Conservation (phyloP, 1,140 invertebrate species). For the Leptopilina boulardi region DNA sequence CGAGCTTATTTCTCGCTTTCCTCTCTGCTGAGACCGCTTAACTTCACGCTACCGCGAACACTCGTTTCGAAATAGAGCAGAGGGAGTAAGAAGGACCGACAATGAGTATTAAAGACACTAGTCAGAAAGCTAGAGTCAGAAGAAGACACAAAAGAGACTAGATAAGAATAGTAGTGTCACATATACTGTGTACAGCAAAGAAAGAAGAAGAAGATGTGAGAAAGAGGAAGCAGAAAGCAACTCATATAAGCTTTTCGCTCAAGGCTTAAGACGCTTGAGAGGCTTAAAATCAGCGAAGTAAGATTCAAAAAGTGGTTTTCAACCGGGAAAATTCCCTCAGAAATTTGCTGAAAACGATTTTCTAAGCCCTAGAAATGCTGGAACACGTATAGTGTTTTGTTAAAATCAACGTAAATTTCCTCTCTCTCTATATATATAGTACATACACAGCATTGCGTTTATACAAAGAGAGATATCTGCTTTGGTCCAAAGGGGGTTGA, state of each 20-base stretch:
- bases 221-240: conserved; percentile 28
- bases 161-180: not conserved
- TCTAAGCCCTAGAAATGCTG: conserved; percentile 25
- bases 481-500: conserved; percentile 27
- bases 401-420: not conserved
- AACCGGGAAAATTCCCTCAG: conserved; percentile 49
- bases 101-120: conserved; percentile 12
- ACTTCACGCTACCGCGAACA: conserved; percentile 33
- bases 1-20: conserved; percentile 32
- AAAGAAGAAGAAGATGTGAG: conserved; percentile 34
- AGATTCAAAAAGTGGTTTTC: conserved; percentile 32
- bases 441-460: not conserved
- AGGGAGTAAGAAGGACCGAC: conserved; percentile 5
- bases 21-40: conserved; percentile 15
- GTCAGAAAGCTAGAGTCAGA: conserved; percentile 6
- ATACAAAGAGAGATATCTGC: conserved; percentile 26
- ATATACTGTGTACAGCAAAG: conserved; percentile 34
- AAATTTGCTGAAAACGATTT: conserved; percentile 32
- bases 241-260: conserved; percentile 53
- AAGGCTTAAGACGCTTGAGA: conserved; percentile 54
- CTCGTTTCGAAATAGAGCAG: conserved; percentile 32
- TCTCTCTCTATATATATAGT: not conserved
- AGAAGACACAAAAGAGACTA: not conserved
- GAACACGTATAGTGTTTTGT: conserved; percentile 22
- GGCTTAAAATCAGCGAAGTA: conserved; percentile 54